Evolutionary conservation across 2,113 vertebrate species (phyloP).

Genomic region (Irena cyanogastra): DNA sequence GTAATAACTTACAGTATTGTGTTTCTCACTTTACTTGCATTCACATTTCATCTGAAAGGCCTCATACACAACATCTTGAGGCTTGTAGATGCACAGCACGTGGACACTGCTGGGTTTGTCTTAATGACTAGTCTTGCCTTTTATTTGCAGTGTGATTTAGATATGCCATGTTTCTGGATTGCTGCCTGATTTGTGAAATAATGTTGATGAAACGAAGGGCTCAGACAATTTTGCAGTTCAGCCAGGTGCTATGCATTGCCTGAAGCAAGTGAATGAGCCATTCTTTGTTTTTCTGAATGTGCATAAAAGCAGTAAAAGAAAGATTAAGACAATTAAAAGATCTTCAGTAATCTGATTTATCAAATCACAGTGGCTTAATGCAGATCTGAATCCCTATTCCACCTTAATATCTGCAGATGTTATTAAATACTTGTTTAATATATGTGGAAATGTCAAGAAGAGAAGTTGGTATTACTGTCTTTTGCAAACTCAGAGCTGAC

Average conservation of each 20-base stretch:
- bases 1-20: background rate
- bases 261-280: background rate
- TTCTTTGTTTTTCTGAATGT: background rate
- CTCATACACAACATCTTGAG: background rate
- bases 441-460: background rate
- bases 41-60: background rate
- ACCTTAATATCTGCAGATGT: background rate
- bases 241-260: background rate
- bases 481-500: background rate
- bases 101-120: background rate
- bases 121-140: background rate
- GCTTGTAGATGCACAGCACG: background rate
- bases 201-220: background rate
- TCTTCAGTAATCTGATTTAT: background rate
- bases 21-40: background rate
- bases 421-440: background rate
- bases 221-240: background rate
- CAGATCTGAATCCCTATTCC: background rate
- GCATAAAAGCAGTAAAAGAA: background rate
- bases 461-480: background rate
- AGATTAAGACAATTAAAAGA: background rate
- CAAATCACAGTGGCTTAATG: background rate
- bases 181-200: background rate
- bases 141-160: background rate
- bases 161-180: background rate